Percentiles rank a stretch among this genome's conserved stretches.
phyloP scores from a whole-genome alignment of 2,113 vertebrate genomes.

The Dolichallabes microphthalmus region DNA sequence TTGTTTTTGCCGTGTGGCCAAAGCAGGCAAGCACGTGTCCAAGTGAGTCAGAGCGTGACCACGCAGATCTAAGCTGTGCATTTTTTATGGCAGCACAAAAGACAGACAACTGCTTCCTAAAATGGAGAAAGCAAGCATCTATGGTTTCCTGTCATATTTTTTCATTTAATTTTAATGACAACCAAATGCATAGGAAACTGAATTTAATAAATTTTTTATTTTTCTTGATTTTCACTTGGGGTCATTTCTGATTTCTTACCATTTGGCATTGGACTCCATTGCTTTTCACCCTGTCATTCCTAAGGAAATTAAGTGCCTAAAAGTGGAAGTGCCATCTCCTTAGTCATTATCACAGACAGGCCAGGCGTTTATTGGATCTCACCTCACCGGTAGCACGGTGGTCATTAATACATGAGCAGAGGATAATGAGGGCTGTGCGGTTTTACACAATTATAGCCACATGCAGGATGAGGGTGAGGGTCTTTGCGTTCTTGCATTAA shows the following conservation, averaged over 20 bases:
- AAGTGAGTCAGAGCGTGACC: slow-evolving; percentile 63
- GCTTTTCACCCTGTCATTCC: slow-evolving; percentile 45
- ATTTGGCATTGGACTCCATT: background rate
- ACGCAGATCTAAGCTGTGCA: slow-evolving; percentile 58
- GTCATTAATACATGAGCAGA: slow-evolving; percentile 55
- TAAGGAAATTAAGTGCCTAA: slow-evolving; percentile 59
- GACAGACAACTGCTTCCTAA: slow-evolving; percentile 8
- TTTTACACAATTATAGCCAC: slow-evolving; percentile 51
- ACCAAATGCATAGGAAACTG: slow-evolving; percentile 26
- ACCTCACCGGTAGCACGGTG: slow-evolving; percentile 51
- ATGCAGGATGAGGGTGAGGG: slow-evolving; percentile 36
- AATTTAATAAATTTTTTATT: background rate
- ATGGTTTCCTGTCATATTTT: background rate
- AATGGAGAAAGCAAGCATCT: background rate
- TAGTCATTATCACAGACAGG: slow-evolving; percentile 57
- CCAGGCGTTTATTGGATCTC: slow-evolving; percentile 62
- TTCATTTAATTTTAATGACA: slow-evolving; percentile 17
- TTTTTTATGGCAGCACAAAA: background rate
- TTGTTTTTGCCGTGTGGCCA: slow-evolving; percentile 62
- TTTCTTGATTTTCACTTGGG: background rate
- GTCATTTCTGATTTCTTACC: slow-evolving; percentile 6
- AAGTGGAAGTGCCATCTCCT: slow-evolving; percentile 54
- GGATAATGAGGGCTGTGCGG: slow-evolving; percentile 55
- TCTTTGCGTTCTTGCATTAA: slow-evolving; percentile 56
- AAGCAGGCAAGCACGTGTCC: slow-evolving; percentile 62